These are phyloP conservation scores for Zapornia atra DNA, from an alignment of 2,113 vertebrate species.

Conservation along the genomic window DNA sequence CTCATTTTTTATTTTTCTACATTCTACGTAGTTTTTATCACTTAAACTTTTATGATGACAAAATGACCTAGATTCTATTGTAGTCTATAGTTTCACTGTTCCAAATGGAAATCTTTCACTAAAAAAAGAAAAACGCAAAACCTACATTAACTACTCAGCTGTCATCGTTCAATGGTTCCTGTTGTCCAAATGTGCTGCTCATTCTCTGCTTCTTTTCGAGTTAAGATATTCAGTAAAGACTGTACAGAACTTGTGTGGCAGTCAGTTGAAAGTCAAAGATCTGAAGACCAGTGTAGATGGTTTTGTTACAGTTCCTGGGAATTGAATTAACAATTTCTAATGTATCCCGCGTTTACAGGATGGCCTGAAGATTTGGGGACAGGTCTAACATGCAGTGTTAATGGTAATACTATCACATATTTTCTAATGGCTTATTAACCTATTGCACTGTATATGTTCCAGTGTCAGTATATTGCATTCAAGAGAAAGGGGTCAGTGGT, in stretches of 20 bases:
- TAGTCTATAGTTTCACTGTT: neutral
- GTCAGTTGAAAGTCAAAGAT: neutral
- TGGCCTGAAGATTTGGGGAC: neutral
- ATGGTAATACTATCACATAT: neutral
- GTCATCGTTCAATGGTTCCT: neutral
- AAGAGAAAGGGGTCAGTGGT: neutral
- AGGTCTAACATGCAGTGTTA: neutral
- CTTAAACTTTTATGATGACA: neutral
- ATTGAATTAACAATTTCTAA: neutral
- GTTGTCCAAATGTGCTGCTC: neutral
- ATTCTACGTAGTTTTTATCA: neutral
- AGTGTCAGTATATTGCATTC: neutral
- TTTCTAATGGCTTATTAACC: neutral
- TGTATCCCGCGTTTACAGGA: neutral
- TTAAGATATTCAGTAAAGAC: neutral
- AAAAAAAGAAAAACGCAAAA: neutral
- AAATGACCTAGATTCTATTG: neutral
- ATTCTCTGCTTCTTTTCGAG: neutral
- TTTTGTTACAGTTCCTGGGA: neutral
- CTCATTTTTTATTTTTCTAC: neutral
- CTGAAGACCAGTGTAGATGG: neutral
- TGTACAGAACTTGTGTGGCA: neutral
- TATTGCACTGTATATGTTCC: neutral
- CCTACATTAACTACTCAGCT: neutral
- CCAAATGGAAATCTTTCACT: neutral